These are phyloP conservation scores for Allolobophora icterica DNA, from an alignment of 2,888 invertebrate genomes.

Conservation along the genomic window DNA sequence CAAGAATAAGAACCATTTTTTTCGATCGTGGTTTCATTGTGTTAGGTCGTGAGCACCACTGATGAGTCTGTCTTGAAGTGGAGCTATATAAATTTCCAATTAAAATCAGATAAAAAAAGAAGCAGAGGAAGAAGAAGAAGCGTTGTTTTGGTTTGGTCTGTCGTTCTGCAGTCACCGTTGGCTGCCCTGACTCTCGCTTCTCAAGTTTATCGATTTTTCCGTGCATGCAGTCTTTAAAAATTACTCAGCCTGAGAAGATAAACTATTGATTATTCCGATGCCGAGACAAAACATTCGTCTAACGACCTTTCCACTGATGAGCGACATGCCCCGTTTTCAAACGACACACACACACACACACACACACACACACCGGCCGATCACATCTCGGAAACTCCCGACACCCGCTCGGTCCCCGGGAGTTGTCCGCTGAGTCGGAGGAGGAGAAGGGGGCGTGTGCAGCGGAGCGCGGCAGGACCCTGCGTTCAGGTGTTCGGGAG, in stretches of 20 bases:
- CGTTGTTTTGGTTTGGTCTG: background rate
- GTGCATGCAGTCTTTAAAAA: slow-evolving; percentile 17
- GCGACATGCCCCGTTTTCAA: no score
- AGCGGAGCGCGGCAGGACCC: background rate
- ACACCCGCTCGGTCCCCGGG: no score
- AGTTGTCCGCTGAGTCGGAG: no score
- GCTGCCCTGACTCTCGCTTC: background rate
- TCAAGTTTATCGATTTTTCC: background rate
- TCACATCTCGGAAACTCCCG: no score
- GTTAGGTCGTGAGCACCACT: no score
- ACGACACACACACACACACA: no score
- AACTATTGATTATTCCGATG: slow-evolving; percentile 12
- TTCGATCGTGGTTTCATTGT: no score
- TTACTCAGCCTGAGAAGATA: slow-evolving; percentile 1
- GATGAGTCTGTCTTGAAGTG: no score
- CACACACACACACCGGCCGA: no score
- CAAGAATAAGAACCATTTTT: background rate
- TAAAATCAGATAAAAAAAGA: no score
- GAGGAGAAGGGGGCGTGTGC: no score
- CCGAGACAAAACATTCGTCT: background rate
- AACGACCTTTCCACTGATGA: background rate
- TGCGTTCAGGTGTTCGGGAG: background rate
- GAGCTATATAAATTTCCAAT: no score
- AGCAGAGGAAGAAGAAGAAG: background rate
- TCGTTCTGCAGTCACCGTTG: background rate